phyloP scores from a whole-genome alignment of 2,113 vertebrate genomes.

The Python bivittatus region DNA sequence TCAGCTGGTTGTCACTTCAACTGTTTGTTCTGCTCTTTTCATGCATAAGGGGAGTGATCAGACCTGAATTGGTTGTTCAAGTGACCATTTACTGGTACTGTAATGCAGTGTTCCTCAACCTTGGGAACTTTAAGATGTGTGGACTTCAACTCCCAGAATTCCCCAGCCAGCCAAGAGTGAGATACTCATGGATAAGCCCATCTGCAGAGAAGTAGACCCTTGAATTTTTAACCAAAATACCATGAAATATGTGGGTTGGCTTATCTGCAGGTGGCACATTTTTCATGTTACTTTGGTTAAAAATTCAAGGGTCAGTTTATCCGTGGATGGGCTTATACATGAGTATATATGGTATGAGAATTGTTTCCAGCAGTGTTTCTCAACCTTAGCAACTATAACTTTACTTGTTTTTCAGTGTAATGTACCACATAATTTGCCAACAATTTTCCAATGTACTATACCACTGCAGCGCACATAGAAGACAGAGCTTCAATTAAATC shows the following conservation, averaged over 20 bases:
- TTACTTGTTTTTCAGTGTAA: background rate
- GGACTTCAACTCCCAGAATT: background rate
- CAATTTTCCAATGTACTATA: background rate
- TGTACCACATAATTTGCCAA: background rate
- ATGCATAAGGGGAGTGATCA: background rate
- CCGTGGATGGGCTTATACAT: no score
- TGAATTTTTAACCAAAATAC: no score
- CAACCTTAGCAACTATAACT: background rate
- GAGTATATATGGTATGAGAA: no score
- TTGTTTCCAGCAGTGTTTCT: background rate
- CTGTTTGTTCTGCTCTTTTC: fast-evolving
- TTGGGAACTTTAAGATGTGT: background rate
- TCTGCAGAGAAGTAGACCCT: background rate
- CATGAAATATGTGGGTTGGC: background rate
- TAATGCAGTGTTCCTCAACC: background rate
- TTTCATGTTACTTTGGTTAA: background rate
- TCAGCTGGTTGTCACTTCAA: background rate
- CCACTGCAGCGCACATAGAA: background rate
- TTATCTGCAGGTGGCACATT: background rate
- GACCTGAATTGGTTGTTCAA: background rate
- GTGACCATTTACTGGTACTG: no score
- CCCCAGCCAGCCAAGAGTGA: background rate
- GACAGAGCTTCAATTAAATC: background rate
- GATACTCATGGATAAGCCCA: background rate
- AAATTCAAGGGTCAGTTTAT: no score